phyloP scores from a whole-genome alignment of 2,888 invertebrate genomes.

The Synergus laeviventris region DNA sequence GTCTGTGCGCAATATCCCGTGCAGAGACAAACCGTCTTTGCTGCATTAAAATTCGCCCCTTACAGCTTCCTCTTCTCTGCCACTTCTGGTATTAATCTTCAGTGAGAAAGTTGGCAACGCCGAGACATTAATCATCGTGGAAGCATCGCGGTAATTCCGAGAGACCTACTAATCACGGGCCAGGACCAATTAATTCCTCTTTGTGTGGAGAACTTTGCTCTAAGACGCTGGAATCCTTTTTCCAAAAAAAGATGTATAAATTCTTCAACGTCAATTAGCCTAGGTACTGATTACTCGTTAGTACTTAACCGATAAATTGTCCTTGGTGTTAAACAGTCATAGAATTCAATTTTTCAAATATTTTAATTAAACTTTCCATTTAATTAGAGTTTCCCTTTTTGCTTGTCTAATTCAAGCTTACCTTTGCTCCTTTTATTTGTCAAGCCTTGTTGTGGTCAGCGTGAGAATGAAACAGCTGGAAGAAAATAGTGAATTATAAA shows the following conservation, averaged over 20 bases:
- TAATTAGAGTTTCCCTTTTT: background rate
- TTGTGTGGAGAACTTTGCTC: constrained; percentile 13
- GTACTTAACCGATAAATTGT: background rate
- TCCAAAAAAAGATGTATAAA: constrained; percentile 1
- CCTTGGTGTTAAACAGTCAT: background rate
- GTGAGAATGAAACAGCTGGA: background rate
- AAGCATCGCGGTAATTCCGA: constrained; percentile 65
- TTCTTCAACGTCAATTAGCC: constrained; percentile 4
- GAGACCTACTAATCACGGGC: constrained; percentile 66
- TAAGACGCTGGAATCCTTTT: constrained; percentile 2
- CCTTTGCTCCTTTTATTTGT: background rate
- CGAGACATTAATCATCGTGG: constrained; percentile 66
- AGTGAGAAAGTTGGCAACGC: constrained; percentile 66
- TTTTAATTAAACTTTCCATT: background rate
- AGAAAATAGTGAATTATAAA: background rate
- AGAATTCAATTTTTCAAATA: background rate
- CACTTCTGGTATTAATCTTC: constrained; percentile 65
- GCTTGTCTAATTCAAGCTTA: background rate
- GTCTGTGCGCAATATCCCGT: constrained; percentile 30
- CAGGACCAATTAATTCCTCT: constrained; percentile 68
- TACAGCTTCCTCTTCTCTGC: constrained; percentile 41
- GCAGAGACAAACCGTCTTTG: constrained; percentile 55
- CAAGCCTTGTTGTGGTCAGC: background rate
- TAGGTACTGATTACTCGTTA: background rate
- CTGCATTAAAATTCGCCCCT: constrained; percentile 62